Evolutionary conservation across 2,888 invertebrate species (phyloP).

Genomic region (Lasioglossum calceatum): DNA sequence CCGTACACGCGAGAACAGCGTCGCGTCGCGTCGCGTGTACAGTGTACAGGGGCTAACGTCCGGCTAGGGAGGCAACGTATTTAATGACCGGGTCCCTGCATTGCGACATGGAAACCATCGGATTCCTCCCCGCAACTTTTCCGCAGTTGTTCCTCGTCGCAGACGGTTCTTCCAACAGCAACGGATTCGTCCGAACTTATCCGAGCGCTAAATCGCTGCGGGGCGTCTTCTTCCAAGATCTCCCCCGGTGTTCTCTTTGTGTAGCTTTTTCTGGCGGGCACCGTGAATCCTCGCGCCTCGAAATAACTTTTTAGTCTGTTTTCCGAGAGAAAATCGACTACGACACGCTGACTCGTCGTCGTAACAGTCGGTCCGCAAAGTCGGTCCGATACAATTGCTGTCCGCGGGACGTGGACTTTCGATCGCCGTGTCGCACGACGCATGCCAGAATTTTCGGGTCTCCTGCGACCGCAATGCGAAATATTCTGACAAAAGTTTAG

Average conservation of each 20-base stretch:
- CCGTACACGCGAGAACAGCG: slow-evolving; percentile 36
- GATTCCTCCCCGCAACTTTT: slow-evolving; percentile 16
- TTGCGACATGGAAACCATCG: slow-evolving; percentile 57
- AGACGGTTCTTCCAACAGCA: neutral
- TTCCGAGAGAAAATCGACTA: slow-evolving; percentile 16
- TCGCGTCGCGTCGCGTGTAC: slow-evolving; percentile 22
- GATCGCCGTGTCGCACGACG: neutral
- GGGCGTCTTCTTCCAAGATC: neutral
- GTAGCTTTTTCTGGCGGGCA: neutral
- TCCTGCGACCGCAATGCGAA: neutral
- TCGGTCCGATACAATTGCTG: neutral
- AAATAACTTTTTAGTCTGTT: neutral
- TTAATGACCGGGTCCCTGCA: slow-evolving; percentile 58
- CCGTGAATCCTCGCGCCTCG: slow-evolving; percentile 8
- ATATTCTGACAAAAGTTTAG: neutral
- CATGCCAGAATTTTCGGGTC: neutral
- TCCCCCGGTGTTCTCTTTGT: slow-evolving; percentile 19
- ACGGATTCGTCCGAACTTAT: slow-evolving; percentile 31
- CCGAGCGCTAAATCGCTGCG: slow-evolving; percentile 1
- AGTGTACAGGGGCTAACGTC: slow-evolving; percentile 27
- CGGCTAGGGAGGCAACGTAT: slow-evolving; percentile 6
- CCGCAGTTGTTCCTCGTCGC: neutral
- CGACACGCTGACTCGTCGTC: neutral
- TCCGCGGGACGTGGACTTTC: neutral
- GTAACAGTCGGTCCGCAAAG: neutral